phyloP scores from a whole-genome alignment of 1,140 invertebrate species.

The Cyclina sinensis region DNA sequence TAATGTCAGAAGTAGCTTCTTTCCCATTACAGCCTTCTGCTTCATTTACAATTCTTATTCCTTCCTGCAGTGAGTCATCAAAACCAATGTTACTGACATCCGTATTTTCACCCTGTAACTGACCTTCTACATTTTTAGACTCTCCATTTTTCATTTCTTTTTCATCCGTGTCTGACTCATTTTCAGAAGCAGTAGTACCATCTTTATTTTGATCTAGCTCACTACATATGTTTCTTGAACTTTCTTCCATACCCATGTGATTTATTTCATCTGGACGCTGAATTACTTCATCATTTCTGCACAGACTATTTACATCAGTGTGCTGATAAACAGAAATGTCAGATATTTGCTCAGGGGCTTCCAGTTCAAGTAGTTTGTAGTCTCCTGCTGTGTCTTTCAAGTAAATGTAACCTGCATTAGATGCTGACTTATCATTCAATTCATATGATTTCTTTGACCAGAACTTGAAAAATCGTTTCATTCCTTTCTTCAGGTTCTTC shows the following conservation, averaged over 20 bases:
- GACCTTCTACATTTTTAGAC: neutral
- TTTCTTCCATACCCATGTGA: neutral
- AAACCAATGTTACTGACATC: neutral
- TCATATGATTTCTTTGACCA: constrained; percentile 14
- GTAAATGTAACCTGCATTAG: neutral
- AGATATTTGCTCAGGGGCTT: neutral
- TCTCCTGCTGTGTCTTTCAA: neutral
- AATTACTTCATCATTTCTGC: neutral
- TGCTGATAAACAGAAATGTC: neutral
- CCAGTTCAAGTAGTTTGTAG: neutral
- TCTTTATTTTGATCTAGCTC: neutral
- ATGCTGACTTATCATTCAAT: neutral
- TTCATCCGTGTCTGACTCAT: neutral
- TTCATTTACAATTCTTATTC: neutral
- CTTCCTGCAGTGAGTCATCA: neutral
- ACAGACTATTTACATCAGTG: neutral
- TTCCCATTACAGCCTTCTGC: neutral
- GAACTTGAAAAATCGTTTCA: constrained; percentile 5
- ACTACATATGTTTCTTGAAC: neutral
- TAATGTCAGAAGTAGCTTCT: neutral
- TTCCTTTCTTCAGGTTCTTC: constrained; percentile 2
- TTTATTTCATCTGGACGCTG: neutral
- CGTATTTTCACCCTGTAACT: neutral
- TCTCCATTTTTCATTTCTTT: neutral
- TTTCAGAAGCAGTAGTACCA: neutral